Percentiles rank a stretch among this genome's conserved stretches.
These are phyloP conservation scores for Phyllotis vaccarum DNA, from an alignment of 2,797 vertebrate species.

Conservation along the genomic window DNA sequence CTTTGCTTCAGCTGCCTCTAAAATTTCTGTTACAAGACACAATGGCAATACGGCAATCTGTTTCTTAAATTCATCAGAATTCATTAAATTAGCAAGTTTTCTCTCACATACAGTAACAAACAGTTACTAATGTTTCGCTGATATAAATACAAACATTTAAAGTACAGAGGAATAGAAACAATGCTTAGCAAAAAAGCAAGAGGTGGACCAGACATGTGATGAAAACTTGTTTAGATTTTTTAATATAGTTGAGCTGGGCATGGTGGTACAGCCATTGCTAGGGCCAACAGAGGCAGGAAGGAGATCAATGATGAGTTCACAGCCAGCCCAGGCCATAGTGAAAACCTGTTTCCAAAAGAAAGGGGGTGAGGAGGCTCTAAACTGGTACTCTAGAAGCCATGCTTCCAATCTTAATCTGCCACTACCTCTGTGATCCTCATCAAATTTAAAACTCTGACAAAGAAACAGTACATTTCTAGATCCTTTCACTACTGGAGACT, in stretches of 20 bases:
- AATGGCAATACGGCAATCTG: background rate
- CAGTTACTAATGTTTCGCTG: constrained; percentile 4
- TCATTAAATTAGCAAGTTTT: constrained; percentile 18
- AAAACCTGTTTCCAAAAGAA: background rate
- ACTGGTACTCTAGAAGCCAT: constrained; percentile 8
- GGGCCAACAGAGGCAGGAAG: background rate
- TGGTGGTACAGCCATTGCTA: background rate
- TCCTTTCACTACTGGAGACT: background rate
- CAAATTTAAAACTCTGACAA: background rate
- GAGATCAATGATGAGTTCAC: background rate
- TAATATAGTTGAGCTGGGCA: background rate
- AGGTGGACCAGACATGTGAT: background rate
- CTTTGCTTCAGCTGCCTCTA: background rate
- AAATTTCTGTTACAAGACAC: constrained; percentile 30
- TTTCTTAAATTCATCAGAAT: constrained; percentile 23
- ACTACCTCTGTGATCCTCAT: background rate
- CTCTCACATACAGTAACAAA: constrained; percentile 26
- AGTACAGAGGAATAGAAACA: constrained; percentile 15
- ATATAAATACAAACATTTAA: background rate
- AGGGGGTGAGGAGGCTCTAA: background rate
- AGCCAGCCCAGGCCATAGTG: background rate
- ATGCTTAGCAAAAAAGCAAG: constrained; percentile 33
- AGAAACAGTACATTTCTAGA: background rate
- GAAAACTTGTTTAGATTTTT: background rate
- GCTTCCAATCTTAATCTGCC: background rate